phyloP scores from a whole-genome alignment of 1,140 invertebrate genomes.

The Drosophila rufa region DNA sequence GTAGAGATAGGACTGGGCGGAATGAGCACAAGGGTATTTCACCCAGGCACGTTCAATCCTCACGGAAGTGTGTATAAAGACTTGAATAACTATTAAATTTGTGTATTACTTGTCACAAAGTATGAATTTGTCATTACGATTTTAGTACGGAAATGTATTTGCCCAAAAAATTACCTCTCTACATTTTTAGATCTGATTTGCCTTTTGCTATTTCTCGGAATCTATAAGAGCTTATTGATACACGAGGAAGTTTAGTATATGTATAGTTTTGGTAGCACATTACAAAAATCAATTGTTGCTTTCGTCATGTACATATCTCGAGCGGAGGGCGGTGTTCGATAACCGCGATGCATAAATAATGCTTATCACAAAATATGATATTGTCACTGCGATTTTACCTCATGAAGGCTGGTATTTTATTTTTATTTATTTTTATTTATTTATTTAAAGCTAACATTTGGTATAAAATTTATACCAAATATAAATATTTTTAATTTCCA shows the following conservation, averaged over 20 bases:
- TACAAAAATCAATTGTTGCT: conserved; percentile 4
- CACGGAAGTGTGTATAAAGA: conserved; percentile 3
- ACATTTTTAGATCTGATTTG: background rate
- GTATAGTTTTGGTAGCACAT: background rate
- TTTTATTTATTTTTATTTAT: too few relatives aligned
- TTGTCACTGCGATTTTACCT: too few relatives aligned
- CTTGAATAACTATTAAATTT: background rate
- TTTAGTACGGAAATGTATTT: background rate
- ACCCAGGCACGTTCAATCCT: background rate
- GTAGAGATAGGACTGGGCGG: background rate
- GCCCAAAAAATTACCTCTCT: background rate
- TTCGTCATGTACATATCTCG: too few relatives aligned
- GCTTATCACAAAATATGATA: too few relatives aligned
- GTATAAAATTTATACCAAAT: too few relatives aligned
- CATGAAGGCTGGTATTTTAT: too few relatives aligned
- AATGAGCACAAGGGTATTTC: background rate
- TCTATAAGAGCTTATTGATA: background rate
- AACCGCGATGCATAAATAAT: too few relatives aligned
- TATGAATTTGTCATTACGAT: background rate
- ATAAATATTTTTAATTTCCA: too few relatives aligned
- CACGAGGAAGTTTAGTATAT: too few relatives aligned
- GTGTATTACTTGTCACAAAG: background rate
- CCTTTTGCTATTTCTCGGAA: background rate
- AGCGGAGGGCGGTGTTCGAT: too few relatives aligned
- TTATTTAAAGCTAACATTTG: too few relatives aligned